phyloP scores from a whole-genome alignment of 2,888 invertebrate genomes.

The Magallana nippona region DNA sequence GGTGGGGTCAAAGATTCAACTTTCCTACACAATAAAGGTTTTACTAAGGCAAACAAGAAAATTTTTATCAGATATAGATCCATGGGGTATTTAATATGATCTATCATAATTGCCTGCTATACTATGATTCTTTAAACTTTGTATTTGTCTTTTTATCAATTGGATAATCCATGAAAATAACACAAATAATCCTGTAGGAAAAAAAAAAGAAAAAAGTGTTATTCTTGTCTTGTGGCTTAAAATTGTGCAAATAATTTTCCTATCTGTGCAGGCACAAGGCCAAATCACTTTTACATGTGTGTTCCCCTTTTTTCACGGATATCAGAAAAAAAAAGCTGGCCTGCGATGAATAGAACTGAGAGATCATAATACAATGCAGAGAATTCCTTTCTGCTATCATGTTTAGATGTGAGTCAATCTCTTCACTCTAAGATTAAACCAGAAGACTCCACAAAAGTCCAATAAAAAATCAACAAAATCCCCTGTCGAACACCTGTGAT shows the following conservation, averaged over 20 bases:
- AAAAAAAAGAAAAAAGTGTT: neutral
- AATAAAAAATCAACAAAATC: constrained; percentile 11
- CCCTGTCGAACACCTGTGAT: constrained; percentile 27
- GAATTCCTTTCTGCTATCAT: constrained; percentile 33
- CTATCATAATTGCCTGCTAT: neutral
- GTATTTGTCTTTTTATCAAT: neutral
- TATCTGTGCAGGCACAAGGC: constrained; percentile 17
- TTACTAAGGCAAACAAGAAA: too few relatives aligned
- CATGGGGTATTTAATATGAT: too few relatives aligned
- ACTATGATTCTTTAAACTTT: neutral
- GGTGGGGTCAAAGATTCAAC: too few relatives aligned
- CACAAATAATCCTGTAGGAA: neutral
- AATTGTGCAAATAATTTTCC: constrained; percentile 6
- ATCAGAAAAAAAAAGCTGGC: neutral
- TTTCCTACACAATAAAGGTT: too few relatives aligned
- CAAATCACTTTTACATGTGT: constrained; percentile 18
- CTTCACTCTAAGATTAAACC: constrained; percentile 19
- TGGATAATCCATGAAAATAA: neutral
- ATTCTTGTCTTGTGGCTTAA: neutral
- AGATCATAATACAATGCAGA: constrained; percentile 15
- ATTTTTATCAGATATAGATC: too few relatives aligned
- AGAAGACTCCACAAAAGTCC: constrained; percentile 29
- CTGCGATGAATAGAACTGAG: neutral
- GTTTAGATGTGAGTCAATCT: constrained; percentile 29
- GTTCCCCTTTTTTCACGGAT: constrained; percentile 10